Evolutionary conservation across 2,113 vertebrate species (phyloP).

Genomic region (Aix galericulata): DNA sequence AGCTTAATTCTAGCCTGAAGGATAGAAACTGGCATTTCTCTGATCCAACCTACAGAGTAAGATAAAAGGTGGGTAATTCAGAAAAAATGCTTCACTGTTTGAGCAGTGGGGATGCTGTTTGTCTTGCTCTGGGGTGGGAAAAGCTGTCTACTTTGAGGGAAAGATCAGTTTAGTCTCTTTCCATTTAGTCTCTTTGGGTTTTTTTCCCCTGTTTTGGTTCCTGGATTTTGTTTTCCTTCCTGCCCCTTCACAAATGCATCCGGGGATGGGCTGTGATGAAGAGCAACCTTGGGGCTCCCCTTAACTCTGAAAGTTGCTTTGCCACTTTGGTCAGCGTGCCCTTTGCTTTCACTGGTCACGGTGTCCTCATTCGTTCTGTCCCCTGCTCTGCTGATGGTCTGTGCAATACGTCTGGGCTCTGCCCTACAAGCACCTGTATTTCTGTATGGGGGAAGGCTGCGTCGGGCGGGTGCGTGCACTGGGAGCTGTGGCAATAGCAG

Average conservation of each 20-base stretch:
- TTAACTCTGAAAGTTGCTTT: neutral
- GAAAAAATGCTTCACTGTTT: neutral
- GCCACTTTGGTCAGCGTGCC: neutral
- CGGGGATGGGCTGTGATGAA: neutral
- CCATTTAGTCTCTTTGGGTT: neutral
- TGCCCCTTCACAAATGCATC: neutral
- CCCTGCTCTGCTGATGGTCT: neutral
- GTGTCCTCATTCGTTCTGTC: neutral
- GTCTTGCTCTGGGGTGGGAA: neutral
- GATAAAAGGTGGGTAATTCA: conserved; percentile 14
- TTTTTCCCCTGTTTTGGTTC: neutral
- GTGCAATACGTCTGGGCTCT: neutral
- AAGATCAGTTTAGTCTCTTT: neutral
- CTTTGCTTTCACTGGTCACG: neutral
- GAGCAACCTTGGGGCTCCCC: neutral
- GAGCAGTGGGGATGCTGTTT: neutral
- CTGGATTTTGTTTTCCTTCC: conserved; percentile 14
- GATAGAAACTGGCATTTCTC: conserved; percentile 14
- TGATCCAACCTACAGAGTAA: conserved; percentile 11
- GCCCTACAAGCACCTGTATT: neutral
- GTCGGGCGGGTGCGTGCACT: neutral
- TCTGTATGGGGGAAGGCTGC: neutral
- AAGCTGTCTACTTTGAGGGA: neutral
- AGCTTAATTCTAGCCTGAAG: conserved; percentile 17
- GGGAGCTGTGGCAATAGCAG: neutral